These are phyloP conservation scores for Sinocyclocheilus grahami DNA, from an alignment of 2,113 vertebrate species.

Conservation along the genomic window DNA sequence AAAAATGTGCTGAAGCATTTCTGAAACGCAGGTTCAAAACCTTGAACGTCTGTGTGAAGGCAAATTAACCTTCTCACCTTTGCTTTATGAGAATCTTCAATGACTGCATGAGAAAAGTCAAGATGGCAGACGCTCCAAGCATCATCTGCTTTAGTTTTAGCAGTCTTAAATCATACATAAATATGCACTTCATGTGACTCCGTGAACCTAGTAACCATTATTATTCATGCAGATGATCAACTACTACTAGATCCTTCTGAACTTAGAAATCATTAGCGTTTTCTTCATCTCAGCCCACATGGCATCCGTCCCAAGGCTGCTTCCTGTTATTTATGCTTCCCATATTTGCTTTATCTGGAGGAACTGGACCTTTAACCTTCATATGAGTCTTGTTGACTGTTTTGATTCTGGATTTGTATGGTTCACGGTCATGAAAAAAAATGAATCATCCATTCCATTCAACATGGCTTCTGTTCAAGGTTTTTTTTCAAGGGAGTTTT, in stretches of 20 bases:
- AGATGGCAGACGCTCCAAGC: neutral
- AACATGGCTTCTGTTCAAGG: neutral
- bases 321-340: neutral
- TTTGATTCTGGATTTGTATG: conserved; percentile 3
- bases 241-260: neutral
- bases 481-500: neutral
- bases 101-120: neutral
- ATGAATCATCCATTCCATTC: neutral
- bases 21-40: neutral
- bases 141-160: neutral
- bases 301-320: neutral
- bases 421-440: neutral
- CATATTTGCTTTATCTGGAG: neutral
- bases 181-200: neutral
- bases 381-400: neutral
- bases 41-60: neutral
- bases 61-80: neutral
- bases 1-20: neutral
- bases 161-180: neutral
- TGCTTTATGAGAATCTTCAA: neutral
- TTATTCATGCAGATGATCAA: neutral
- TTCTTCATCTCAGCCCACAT: neutral
- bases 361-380: neutral
- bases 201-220: neutral
- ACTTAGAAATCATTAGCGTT: conserved; percentile 1